Percentiles rank a stretch among this genome's conserved stretches.
Conservation (phyloP, 1,140 invertebrate genomes). For the Phymorhynchus buccinoides region DNA sequence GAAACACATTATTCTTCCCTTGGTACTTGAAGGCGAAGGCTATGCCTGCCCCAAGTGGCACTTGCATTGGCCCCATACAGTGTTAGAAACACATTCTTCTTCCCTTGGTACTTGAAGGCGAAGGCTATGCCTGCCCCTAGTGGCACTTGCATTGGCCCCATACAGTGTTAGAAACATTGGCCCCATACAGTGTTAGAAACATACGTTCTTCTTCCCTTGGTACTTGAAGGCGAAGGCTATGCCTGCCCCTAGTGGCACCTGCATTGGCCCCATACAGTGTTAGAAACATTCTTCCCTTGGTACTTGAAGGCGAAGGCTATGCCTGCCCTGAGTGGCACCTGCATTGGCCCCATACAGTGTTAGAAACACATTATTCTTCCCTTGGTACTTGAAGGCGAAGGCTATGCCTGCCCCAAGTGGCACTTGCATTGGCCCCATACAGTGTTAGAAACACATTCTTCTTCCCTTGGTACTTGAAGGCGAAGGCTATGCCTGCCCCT, state of each 20-base stretch:
- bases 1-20: slow-evolving; percentile 83
- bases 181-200: slow-evolving; percentile 92
- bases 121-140: slow-evolving; percentile 94
- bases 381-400: slow-evolving; percentile 91
- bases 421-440: slow-evolving; percentile 93
- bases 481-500: slow-evolving; percentile 93
- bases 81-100: slow-evolving; percentile 84
- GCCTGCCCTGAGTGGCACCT: slow-evolving; percentile 91
- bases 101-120: slow-evolving; percentile 91
- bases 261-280: no score
- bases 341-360: slow-evolving; percentile 97
- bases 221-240: no score
- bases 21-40: slow-evolving; percentile 93
- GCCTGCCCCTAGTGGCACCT: slow-evolving; percentile 94
- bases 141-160: slow-evolving; percentile 90
- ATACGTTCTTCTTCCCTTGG: slow-evolving; percentile 85
- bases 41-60: slow-evolving; percentile 93
- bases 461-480: slow-evolving; percentile 89
- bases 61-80: slow-evolving; percentile 94
- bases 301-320: no score
- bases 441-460: slow-evolving; percentile 86
- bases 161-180: no score
- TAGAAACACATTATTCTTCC: slow-evolving; percentile 84
- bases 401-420: slow-evolving; percentile 94
- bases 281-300: no score